These are phyloP conservation scores for Coleophora deauratella DNA, from an alignment of 2,888 invertebrate genomes.

Conservation along the genomic window DNA sequence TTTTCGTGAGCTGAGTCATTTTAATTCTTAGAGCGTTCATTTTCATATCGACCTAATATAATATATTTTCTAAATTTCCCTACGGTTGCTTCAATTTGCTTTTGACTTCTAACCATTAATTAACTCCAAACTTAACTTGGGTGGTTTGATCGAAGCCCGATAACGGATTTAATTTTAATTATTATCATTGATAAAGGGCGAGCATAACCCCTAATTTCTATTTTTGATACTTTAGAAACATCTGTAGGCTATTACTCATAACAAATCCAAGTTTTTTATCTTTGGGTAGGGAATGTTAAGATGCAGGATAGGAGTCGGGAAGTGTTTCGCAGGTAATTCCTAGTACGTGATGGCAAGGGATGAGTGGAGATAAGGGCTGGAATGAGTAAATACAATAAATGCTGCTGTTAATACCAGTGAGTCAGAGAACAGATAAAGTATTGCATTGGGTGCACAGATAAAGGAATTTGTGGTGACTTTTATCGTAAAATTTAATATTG, in stretches of 20 bases:
- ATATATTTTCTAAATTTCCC: no score
- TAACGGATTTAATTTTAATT: slow-evolving; percentile 55
- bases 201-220: slow-evolving; percentile 64
- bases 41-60: no score
- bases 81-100: no score
- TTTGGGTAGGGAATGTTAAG: slow-evolving; percentile 16
- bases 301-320: slow-evolving; percentile 11
- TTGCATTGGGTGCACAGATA: neutral
- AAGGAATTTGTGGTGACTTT: no score
- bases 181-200: slow-evolving; percentile 49
- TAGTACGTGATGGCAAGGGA: slow-evolving; percentile 37
- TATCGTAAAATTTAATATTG: no score
- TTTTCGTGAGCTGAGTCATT: no score
- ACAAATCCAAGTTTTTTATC: slow-evolving; percentile 38
- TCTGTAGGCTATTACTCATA: slow-evolving; percentile 57
- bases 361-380: slow-evolving; percentile 6
- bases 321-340: slow-evolving; percentile 35
- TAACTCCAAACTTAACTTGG: slow-evolving; percentile 34
- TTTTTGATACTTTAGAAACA: slow-evolving; percentile 53
- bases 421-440: neutral
- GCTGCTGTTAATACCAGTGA: slow-evolving; percentile 6
- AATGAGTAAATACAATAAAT: slow-evolving; percentile 9
- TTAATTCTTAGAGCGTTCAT: no score
- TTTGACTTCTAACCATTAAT: no score
- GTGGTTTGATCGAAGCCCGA: slow-evolving; percentile 51